Percentiles rank a stretch among this genome's conserved stretches.
phyloP scores from a whole-genome alignment of 2,113 vertebrate species.

The Donacobius atricapilla region DNA sequence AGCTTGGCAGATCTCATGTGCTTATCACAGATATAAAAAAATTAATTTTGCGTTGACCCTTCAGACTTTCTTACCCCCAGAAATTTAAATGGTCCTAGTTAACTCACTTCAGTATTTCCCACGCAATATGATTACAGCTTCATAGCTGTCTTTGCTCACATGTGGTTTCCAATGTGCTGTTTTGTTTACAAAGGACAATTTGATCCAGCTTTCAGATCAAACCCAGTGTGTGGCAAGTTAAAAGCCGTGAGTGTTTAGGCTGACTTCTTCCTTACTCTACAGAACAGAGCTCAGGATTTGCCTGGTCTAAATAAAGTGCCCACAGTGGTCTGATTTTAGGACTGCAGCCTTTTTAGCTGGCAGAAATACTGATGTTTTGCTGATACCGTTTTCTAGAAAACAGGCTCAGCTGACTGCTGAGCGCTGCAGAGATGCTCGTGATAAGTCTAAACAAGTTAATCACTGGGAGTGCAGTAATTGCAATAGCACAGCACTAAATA shows the following conservation, averaged over 20 bases:
- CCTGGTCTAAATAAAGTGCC: neutral
- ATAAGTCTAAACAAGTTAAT: neutral
- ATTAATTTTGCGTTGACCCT: neutral
- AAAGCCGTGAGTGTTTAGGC: neutral
- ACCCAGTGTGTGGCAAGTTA: neutral
- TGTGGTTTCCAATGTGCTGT: neutral
- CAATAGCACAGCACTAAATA: neutral
- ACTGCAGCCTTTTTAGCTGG: neutral
- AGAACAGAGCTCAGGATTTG: neutral
- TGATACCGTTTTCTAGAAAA: neutral
- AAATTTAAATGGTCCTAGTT: neutral
- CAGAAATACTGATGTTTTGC: neutral
- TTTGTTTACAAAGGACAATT: neutral
- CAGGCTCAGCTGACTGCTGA: neutral
- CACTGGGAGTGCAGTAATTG: neutral
- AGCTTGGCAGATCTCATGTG: neutral
- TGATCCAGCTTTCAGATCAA: conserved; percentile 6
- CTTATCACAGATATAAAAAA: neutral
- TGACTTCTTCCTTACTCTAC: neutral
- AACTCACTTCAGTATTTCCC: neutral
- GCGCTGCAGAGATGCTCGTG: neutral
- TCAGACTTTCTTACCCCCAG: neutral
- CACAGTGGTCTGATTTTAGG: neutral
- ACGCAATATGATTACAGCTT: neutral
- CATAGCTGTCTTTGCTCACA: neutral